These are phyloP conservation scores for Campylomormyrus tamandua DNA, from an alignment of 2,113 vertebrate species.

Conservation along the genomic window DNA sequence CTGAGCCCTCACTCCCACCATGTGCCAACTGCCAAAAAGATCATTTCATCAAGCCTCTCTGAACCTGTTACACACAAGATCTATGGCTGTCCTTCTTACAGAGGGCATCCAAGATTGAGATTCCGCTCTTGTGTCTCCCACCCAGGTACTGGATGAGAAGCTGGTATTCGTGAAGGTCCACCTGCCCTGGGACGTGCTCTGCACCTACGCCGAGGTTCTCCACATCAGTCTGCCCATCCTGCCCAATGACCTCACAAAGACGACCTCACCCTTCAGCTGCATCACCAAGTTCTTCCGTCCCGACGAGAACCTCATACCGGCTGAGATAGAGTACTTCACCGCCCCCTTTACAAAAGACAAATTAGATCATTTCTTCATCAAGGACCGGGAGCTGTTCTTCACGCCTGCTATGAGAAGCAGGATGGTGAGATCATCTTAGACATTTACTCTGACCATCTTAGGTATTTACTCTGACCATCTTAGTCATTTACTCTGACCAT, in stretches of 20 bases:
- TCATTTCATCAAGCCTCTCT: background rate
- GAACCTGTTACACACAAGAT: background rate
- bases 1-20: background rate
- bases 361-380: conserved; percentile 66
- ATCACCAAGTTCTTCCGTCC: conserved; percentile 74
- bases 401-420: conserved; percentile 81
- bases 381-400: conserved; percentile 77
- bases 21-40: background rate
- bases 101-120: background rate
- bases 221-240: conserved; percentile 86
- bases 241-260: conserved; percentile 64
- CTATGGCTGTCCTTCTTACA: background rate
- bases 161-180: conserved; percentile 80
- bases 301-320: conserved; percentile 67
- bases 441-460: background rate
- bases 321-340: conserved; percentile 79
- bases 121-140: background rate
- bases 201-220: conserved; percentile 78
- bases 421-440: conserved; percentile 64
- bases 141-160: conserved; percentile 71
- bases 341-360: conserved; percentile 77
- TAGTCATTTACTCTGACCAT: background rate
- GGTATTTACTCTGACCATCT: background rate
- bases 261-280: conserved; percentile 65
- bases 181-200: conserved; percentile 81